A percentile compares a stretch with the other conserved stretches of the same genome.
Conservation (phyloP, 2,888 invertebrate genomes). For the Mesoligia furuncula region DNA sequence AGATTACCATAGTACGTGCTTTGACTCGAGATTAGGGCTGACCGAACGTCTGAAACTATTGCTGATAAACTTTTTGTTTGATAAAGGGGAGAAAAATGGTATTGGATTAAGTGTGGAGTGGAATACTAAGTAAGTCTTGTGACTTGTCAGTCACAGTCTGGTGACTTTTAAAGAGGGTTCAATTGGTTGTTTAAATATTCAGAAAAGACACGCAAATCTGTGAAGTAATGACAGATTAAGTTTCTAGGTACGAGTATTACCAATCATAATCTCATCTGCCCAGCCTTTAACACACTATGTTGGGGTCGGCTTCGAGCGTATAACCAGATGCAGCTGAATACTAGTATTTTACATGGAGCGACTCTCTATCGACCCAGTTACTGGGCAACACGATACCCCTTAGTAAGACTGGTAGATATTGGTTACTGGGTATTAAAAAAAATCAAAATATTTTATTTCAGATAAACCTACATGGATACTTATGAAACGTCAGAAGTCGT, state of each 20-base stretch:
- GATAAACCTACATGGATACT: no score
- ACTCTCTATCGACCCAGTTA: no score
- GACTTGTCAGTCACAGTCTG: no score
- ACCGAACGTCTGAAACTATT: conserved; percentile 3
- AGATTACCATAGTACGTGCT: conserved; percentile 60
- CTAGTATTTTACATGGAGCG: no score
- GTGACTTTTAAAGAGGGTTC: background rate
- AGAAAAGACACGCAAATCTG: background rate
- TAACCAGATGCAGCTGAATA: no score
- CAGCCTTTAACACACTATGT: no score
- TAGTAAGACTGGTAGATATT: no score
- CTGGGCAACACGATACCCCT: no score
- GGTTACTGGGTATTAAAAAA: background rate
- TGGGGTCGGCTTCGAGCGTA: no score
- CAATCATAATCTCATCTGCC: no score
- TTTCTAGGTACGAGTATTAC: background rate
- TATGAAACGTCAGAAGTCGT: no score
- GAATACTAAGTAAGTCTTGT: background rate
- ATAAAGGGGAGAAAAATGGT: background rate
- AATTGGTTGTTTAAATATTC: background rate
- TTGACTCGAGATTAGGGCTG: conserved; percentile 37
- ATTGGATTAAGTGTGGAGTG: background rate
- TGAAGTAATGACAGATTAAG: background rate
- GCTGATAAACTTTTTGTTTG: background rate
- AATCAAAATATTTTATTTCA: no score